phyloP scores from a whole-genome alignment of 2,797 vertebrate species.

The Nyctibius grandis region DNA sequence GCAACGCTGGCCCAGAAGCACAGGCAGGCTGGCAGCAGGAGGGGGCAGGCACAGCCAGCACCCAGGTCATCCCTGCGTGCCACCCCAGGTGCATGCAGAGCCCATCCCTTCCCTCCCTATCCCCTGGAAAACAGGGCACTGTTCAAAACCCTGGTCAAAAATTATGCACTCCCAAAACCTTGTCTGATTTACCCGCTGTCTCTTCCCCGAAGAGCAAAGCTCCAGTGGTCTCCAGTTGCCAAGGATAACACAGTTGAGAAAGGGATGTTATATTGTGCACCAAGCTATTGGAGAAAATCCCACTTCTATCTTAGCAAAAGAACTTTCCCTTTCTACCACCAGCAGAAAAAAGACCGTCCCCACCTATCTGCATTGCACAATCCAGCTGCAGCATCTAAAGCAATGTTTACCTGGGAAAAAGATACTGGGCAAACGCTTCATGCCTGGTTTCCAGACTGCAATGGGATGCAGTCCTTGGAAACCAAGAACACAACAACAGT shows the following conservation, averaged over 20 bases:
- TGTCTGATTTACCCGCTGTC: background rate
- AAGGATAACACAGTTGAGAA: background rate
- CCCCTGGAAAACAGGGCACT: background rate
- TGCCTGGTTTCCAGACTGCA: background rate
- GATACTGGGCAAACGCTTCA: background rate
- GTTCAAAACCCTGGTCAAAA: background rate
- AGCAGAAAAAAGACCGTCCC: background rate
- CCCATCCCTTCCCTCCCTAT: background rate
- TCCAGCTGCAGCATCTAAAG: background rate
- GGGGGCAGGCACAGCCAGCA: background rate
- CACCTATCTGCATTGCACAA: background rate
- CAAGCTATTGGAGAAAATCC: background rate
- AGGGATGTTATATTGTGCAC: background rate
- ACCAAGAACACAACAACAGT: background rate
- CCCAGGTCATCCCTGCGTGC: rapidly evolving
- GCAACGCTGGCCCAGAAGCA: background rate
- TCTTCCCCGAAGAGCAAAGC: background rate
- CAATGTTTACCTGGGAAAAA: background rate
- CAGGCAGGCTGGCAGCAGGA: background rate
- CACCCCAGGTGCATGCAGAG: background rate
- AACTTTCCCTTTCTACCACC: background rate
- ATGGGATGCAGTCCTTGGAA: background rate
- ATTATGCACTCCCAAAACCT: background rate
- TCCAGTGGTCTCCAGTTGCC: background rate
- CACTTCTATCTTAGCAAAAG: background rate